Evolutionary conservation across 1,140 invertebrate genomes (phyloP).

Genomic region (Diorhabda carinulata): DNA sequence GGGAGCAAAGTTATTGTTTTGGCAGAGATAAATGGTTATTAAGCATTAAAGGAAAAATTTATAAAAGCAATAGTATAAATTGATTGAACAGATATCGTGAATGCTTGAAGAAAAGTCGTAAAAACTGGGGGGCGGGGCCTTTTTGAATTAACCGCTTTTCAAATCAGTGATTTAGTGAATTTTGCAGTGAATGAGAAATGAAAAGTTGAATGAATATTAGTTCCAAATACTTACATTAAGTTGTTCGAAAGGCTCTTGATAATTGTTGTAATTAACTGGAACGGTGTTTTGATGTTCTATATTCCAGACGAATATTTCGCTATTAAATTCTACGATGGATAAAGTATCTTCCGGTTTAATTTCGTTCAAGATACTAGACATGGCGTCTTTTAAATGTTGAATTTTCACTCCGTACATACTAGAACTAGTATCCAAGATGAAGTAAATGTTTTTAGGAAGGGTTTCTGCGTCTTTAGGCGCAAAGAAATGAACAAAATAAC

Average conservation of each 20-base stretch:
- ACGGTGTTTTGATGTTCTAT: conserved; percentile 15
- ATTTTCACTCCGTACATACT: conserved; percentile 66
- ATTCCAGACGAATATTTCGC: conserved; percentile 43
- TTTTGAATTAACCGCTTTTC: no score
- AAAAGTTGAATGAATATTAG: no score
- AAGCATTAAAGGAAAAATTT: not conserved
- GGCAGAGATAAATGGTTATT: not conserved
- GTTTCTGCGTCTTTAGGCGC: conserved; percentile 56
- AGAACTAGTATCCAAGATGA: conserved; percentile 66
- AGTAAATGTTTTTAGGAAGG: conserved; percentile 64
- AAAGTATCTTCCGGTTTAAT: conserved; percentile 61
- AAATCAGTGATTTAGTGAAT: no score
- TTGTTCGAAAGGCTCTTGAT: conserved; percentile 8
- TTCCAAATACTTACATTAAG: not conserved
- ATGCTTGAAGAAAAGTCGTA: not conserved
- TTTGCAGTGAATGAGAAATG: no score
- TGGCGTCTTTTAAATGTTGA: conserved; percentile 62
- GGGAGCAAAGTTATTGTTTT: not conserved
- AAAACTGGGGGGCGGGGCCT: no score
- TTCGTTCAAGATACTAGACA: conserved; percentile 61
- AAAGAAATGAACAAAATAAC: conserved; percentile 74
- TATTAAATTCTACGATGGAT: conserved; percentile 62
- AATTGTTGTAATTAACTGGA: not conserved
- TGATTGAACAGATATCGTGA: not conserved
- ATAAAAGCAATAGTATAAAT: not conserved